phyloP scores from a whole-genome alignment of 2,113 vertebrate genomes.

The Phalacrocorax aristotelis region DNA sequence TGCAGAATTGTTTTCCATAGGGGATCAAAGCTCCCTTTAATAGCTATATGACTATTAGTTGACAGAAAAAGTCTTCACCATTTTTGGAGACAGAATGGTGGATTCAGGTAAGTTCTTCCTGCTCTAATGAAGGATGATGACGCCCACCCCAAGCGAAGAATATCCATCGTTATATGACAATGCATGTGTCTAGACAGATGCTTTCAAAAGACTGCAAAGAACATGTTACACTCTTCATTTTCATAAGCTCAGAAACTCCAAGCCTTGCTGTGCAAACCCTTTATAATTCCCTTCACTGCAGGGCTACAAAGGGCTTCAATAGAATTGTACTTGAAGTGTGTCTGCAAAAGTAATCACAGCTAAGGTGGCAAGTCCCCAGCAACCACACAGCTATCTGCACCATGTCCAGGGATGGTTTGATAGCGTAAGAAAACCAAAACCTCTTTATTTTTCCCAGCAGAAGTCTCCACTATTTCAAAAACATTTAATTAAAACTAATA shows the following conservation, averaged over 20 bases:
- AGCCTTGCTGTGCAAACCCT: not conserved
- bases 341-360: not conserved
- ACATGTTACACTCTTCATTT: not conserved
- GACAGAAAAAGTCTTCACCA: not conserved
- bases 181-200: not conserved
- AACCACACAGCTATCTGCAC: not conserved
- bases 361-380: not conserved
- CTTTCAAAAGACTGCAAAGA: constrained; percentile 10
- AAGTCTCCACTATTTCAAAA: not conserved
- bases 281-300: not conserved
- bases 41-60: not conserved
- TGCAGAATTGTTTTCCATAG: not conserved
- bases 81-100: not conserved
- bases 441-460: not conserved
- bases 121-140: not conserved
- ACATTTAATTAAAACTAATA: not conserved
- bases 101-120: not conserved
- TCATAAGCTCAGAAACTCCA: constrained; percentile 1
- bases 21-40: not conserved
- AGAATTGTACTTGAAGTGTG: not conserved
- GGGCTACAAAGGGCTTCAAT: not conserved
- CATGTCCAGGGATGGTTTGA: not conserved
- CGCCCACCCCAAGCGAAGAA: not conserved
- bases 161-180: not conserved
- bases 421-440: not conserved